Base-by-base conservation (phyloP, 2,113 vertebrate genomes). In the Desmodus rotundus region DNA sequence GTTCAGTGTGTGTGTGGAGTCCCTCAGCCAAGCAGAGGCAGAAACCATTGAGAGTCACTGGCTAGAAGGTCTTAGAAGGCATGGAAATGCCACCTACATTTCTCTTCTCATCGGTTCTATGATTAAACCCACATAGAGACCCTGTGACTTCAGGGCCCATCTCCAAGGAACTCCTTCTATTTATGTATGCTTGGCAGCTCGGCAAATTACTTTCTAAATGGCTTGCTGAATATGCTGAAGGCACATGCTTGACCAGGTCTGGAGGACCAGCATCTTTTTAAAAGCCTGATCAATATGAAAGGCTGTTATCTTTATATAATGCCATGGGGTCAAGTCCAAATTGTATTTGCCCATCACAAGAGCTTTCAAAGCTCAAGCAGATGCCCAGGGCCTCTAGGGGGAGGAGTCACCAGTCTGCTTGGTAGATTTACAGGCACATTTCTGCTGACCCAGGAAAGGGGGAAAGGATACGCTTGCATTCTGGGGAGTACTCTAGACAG, bases 281-380 rank as follows among this genome's bases (percentile, higher is more conserved):
- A 92, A 95, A 97, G 15, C 63, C 68, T 26, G 73, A 97, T 96
- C 93, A 87, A 96, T 95, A 91, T 7, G 43, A 93, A 89, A 91
- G 50, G 67, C 85, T 65, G 7, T 70, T 93, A 3, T 84, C 89
- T 97, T 96, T 96, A 67, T 65, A 68, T 86, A 87, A 88, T 80
- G n/a, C 52, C 96, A 54, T 1, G 1, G 45, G 68, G 85, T 93
- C 81, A 93, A 56, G 33, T 94, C 83, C 43, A 95, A 96, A 95
- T 95, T 91, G 47, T 20, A 95, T 96, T 90, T 93, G 45, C 31
- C 83, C 61, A 43, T 87, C 54, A 50, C 19, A 28, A 68, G 86
- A 95, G 78, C 67, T 96, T 92, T 97, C 56, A 93, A 90, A 82
- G 88, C 77, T 96, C 92, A 89, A 67, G 36, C 50, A 80, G 72